Evolutionary conservation across 2,888 invertebrate genomes (phyloP), one percentile per base, ranked within the genome.

Genomic region (Noctua janthina): DNA sequence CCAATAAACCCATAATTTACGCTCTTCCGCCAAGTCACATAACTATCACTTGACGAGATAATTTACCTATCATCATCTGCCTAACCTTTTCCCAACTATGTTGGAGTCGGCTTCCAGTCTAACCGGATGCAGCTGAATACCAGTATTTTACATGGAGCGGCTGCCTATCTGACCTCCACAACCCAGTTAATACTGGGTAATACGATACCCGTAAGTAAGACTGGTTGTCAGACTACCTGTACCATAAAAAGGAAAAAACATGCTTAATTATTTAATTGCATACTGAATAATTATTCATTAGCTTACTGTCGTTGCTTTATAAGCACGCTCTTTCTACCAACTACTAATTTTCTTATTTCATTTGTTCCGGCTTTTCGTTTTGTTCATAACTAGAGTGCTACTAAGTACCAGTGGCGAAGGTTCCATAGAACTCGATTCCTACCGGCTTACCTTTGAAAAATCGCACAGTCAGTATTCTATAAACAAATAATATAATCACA

Each of bases 11-110:
- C 6, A 23, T 46, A 51, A 11, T 1, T 23, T 7, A 11, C n/a
- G 51, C 4, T 73, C 54, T 77, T 83, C 62, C 78, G 69, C n/a
- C 23, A 66, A 67, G 3, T 54, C 35, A 23, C 11, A 3, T 39
- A 49, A 67, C n/a, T 49, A 54, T 71, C 43, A 67, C 46, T 46
- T 35, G 17, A 35, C 1, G 43, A 43, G 64, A 23, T 74, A 11
- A 43, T 11, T 20, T 35, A 20, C 20, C 23, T 56, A 56, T 10
- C 56, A 23, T 1, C 13, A 6, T 15, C 13, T 43, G 15, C 13
- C 13, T 15, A 7, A n/a, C 68, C 13, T 68, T 46, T 68, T 8
- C 4, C 8, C n/a, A 46, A 15, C n/a, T 8, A n/a, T 67, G 43
- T 67, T 67, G 43, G 23, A 13, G n/a, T 15, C n/a, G 15, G 17